Evolutionary conservation across 2,888 invertebrate genomes (phyloP), one percentile per base, ranked within the genome.

Genomic region (Drosophila neotestacea): DNA sequence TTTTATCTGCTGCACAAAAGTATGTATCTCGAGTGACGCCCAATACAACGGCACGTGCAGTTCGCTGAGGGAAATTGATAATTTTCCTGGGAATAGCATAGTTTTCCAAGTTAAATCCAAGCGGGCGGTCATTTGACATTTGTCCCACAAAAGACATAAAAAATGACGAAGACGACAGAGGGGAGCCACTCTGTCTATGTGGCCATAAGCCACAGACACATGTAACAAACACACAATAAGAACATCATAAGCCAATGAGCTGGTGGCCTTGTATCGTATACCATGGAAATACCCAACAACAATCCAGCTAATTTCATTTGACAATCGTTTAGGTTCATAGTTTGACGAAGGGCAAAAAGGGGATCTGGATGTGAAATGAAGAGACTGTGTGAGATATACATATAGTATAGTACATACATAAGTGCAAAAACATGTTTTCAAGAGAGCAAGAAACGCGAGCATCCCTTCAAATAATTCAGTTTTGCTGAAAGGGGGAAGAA

Each of bases 341-440:
- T 62, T 69, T 65, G 39, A 56, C 41, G 39, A 44, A 44, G 7
- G 39, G 38, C 9, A 6, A 2, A 6, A 32, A 22, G 22, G 22
- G 22, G 22, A 22, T 22, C 22, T 22, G 2, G 10, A 38, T 55
- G 4, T 44, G 28, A 4, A 30, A 42, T 30, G 41, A 27, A 11
- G 22, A 38, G 46, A 32, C 16, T 30, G 32, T 62, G 47, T 48
- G 59, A 54, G 36, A 56, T 42, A 55, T 46, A 61, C 42, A 73
- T 51, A 60, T 34, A 32, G 10, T 34, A 30, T 4, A 1, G 7
- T 50, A 60, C 42, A 72, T 54, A 61, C 32, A 69, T 88, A 89
- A 85, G 85, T 85, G 85, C 85, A 81, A 85, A 89, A 89, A 85
- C 89, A 85, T 85, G 85, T 85, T 85, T 69, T 54, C 66, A 68